phyloP scores from a whole-genome alignment of 2,888 invertebrate species.

The Rhamnusium bicolor region DNA sequence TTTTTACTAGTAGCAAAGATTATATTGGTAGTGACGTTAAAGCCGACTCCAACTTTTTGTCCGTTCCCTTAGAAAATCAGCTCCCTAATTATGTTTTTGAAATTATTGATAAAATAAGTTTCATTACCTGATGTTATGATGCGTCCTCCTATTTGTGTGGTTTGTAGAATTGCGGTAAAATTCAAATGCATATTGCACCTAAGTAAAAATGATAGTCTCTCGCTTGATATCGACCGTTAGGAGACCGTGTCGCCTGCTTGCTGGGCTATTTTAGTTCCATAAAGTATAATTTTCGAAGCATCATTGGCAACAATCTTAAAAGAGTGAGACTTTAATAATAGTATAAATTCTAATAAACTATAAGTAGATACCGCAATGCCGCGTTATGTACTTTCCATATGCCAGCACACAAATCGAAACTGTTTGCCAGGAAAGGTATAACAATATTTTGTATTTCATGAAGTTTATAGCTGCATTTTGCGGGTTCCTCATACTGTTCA shows the following conservation, averaged over 20 bases:
- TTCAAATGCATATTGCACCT: not conserved
- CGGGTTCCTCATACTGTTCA: slow-evolving; percentile 2
- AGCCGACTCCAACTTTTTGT: too few relatives aligned
- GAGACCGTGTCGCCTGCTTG: not conserved
- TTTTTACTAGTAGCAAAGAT: too few relatives aligned
- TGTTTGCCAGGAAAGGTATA: slow-evolving; percentile 21
- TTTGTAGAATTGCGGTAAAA: not conserved
- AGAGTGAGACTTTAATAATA: not conserved
- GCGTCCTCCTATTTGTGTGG: too few relatives aligned
- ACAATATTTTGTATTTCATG: slow-evolving; percentile 22
- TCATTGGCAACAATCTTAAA: not conserved
- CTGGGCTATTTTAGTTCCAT: not conserved
- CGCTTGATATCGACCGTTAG: not conserved
- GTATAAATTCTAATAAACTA: slow-evolving; percentile 9
- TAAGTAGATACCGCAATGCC: slow-evolving; percentile 1
- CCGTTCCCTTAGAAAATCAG: too few relatives aligned
- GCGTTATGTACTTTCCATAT: slow-evolving; percentile 14
- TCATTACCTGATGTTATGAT: too few relatives aligned
- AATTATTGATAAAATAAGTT: too few relatives aligned
- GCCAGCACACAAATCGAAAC: slow-evolving; percentile 24
- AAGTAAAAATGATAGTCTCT: not conserved
- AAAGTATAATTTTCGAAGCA: not conserved
- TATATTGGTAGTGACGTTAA: too few relatives aligned
- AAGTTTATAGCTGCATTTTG: slow-evolving; percentile 20
- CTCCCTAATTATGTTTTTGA: too few relatives aligned